Base-by-base conservation (phyloP, 2,797 vertebrate genomes). In the Cyprinodon diabolis region DNA sequence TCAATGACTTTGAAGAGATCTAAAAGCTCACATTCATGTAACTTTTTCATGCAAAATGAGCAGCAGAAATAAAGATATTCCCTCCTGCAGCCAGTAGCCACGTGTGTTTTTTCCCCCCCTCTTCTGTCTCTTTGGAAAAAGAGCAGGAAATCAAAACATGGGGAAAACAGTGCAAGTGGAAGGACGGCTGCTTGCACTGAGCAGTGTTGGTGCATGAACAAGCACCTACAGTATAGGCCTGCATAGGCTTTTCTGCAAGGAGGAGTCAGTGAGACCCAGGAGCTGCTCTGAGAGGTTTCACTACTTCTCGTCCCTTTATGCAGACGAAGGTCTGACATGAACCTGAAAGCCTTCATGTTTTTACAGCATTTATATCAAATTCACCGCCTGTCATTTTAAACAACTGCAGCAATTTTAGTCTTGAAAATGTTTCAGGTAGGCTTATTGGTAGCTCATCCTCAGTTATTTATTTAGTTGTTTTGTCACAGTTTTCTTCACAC, bases 1-100 rank as follows among this genome's bases (percentile, higher is more conserved):
- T 90, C 86, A 84, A 86, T 89, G 83, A 80, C 82, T 90, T 82
- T 85, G 86, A 85, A 83, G 76, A 86, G 78, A 85, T 89, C 88
- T 86, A 77, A 89, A 85, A 68, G 75, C 78, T 15, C 69, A 78
- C 69, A 78, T 84, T 58, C 82, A 76, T 81, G 84, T 70, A 74
- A 45, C 37, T 58, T 43, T 84, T 86, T 87, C 85, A 84, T 63
- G 76, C 56, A 75, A 75, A 82, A 78, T 69, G 69, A 87, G 80
- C 55, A 69, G 78, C 80, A 80, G 69, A 85, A 86, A 78, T 80
- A 77, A 84, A 87, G 72, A 81, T 83, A 72, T 77, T 74, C 74
- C 75, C 78, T 86, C 84, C 25, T 83, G 83, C 67, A 87, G 81
- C 87, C 81, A 84, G 60, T 87, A 73, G 85, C 83, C 83, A 69